A percentile compares a stretch with the other conserved stretches of the same genome.
Conservation (phyloP, 1,140 invertebrate genomes). For the Pseudomyrmex sp. region DNA sequence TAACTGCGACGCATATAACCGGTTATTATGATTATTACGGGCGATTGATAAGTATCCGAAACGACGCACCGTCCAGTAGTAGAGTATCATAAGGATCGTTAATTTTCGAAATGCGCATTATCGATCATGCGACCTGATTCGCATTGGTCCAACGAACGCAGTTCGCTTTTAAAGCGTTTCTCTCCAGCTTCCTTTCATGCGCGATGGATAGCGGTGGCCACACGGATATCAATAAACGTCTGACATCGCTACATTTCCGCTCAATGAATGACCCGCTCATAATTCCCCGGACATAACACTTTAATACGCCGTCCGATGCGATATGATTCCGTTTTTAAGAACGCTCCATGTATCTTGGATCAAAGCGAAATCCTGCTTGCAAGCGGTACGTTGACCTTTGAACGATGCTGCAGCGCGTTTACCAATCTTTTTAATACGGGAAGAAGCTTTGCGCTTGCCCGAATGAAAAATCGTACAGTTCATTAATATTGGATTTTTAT, state of each 20-base stretch:
- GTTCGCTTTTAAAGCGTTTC: constrained; percentile 15
- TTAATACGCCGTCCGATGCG: constrained; percentile 18
- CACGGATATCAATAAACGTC: constrained; percentile 34
- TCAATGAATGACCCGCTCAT: constrained; percentile 16
- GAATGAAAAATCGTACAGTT: not conserved
- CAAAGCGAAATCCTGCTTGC: not conserved
- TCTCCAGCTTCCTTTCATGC: not conserved
- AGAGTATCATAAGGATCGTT: constrained; percentile 20
- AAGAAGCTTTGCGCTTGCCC: constrained; percentile 5
- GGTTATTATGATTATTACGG: not conserved
- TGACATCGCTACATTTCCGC: constrained; percentile 18
- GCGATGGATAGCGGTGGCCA: not conserved
- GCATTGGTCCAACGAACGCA: not conserved
- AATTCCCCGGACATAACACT: not conserved
- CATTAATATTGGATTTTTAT: constrained; percentile 14
- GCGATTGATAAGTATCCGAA: too few relatives aligned
- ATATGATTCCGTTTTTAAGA: constrained; percentile 21
- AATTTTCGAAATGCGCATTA: constrained; percentile 18
- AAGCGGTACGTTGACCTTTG: not conserved
- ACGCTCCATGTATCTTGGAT: not conserved
- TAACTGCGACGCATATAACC: not conserved
- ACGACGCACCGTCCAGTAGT: too few relatives aligned
- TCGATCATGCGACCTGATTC: constrained; percentile 24
- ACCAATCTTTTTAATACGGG: not conserved
- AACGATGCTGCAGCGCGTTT: not conserved